Conservation (phyloP, 2,888 invertebrate species). For the Cephonodes hylas region DNA sequence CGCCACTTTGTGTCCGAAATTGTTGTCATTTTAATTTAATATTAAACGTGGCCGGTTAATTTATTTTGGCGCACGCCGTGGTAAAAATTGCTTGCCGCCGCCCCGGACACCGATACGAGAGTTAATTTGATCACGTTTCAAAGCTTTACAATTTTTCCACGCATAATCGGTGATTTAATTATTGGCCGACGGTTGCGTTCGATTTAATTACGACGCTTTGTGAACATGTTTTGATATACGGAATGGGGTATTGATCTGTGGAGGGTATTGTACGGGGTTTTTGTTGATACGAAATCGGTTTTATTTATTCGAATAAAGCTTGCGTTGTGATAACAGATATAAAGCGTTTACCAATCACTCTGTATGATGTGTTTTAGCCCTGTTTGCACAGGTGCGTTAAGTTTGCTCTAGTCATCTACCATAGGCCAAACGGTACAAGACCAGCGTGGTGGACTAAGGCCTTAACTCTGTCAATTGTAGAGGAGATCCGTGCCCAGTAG, state of each 20-base stretch:
- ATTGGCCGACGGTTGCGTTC: background rate
- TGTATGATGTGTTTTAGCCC: too few species aligned
- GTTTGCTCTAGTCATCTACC: too few species aligned
- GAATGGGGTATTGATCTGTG: background rate
- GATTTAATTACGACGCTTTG: constrained; percentile 4
- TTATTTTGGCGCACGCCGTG: constrained; percentile 31
- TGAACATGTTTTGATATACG: background rate
- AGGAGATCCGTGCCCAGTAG: too few species aligned
- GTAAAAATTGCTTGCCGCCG: constrained; percentile 22
- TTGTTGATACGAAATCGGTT: background rate
- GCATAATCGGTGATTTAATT: constrained; percentile 11
- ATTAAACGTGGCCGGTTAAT: constrained; percentile 37
- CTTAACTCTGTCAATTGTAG: too few species aligned
- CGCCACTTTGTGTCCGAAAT: constrained; percentile 46
- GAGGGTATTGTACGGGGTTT: background rate
- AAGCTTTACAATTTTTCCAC: constrained; percentile 22
- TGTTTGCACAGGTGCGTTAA: too few species aligned
- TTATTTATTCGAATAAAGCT: background rate
- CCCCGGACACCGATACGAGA: constrained; percentile 30
- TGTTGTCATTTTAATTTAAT: constrained; percentile 60
- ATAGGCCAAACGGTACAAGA: too few species aligned
- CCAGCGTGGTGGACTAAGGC: too few species aligned
- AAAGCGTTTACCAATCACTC: too few species aligned
- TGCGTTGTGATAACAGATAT: too few species aligned
- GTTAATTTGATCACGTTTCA: constrained; percentile 36